Base-by-base conservation (phyloP, 2,797 vertebrate species). In the Gymnoscopelus braueri region DNA sequence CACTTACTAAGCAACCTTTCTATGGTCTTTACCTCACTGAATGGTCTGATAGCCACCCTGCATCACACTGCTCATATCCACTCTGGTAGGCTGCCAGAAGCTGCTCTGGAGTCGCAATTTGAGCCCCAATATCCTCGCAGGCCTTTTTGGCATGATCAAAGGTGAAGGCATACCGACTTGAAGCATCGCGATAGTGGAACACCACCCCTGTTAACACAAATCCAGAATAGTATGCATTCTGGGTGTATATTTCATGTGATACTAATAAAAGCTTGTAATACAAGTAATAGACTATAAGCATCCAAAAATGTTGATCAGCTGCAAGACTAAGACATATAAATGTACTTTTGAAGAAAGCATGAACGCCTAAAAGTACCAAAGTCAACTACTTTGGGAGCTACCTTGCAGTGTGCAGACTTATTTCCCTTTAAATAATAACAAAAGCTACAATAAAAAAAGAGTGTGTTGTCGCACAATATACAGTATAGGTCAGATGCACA, bases 41-140 rank as follows among this genome's bases (percentile, higher is more conserved):
- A 80, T 91, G 94, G 87, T 99, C 98, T 0, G 97, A 93, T 19
- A 99, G 93, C 97, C 98, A 99, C 60, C 97, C 98, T 0, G 97
- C 97, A 0, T 98, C 96, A 0, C 98, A 99, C 84, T 97, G 96
- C 86, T 98, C 97, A 0, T 96, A 97, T 35, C 97, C 97, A 0
- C 96, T 94, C 3, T 93, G 86, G 81, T 97, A 98, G 54, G 96
- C 95, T 0, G 97, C 96, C 0, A 96, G 81, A 0, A 99, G 95
- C 91, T 99, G 96, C 77, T 97, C 96, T 0, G 98, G 96, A 15
- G 94, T 90, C 74, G 98, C 97, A 0, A 99, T 96, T 29, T 84
- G 84, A 24, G 96, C 96, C 0, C 96, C 96, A 0, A 96, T 95
- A 6, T 93, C 92, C 69, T 89, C 64, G 9, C 98, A 99, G 0